Evolutionary conservation across 2,888 invertebrate species (phyloP).

Genomic region (Spisula solida): DNA sequence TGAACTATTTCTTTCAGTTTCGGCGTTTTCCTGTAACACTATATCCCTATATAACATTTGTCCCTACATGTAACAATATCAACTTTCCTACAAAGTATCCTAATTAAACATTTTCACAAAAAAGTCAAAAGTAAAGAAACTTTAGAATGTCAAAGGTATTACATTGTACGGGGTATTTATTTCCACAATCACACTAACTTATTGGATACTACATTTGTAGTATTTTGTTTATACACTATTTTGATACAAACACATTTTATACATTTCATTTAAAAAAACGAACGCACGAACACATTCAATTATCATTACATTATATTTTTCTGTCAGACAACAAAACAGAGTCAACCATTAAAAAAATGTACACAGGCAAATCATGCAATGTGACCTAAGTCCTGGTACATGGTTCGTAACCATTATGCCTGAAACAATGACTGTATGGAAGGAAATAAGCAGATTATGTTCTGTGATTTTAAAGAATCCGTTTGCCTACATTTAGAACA

Average conservation of each 20-base stretch:
- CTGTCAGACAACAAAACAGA: no score
- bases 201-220: background rate
- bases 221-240: background rate
- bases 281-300: no score
- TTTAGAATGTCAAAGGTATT: background rate
- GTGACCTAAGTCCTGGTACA: no score
- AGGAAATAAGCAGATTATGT: background rate
- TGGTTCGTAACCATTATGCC: background rate
- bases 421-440: background rate
- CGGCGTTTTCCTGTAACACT: background rate
- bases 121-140: background rate
- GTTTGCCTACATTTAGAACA: no score
- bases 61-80: background rate
- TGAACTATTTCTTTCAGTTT: constrained; percentile 26
- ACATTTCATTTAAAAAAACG: background rate
- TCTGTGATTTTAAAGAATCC: no score
- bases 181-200: background rate
- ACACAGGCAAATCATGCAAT: no score
- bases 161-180: background rate
- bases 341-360: no score
- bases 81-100: background rate
- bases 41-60: background rate
- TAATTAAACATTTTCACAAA: background rate
- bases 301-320: no score
- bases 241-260: background rate